Evolutionary conservation across 2,113 vertebrate genomes (phyloP), one percentile per base, ranked within the genome.

Genomic region (Tupaia chinensis): DNA sequence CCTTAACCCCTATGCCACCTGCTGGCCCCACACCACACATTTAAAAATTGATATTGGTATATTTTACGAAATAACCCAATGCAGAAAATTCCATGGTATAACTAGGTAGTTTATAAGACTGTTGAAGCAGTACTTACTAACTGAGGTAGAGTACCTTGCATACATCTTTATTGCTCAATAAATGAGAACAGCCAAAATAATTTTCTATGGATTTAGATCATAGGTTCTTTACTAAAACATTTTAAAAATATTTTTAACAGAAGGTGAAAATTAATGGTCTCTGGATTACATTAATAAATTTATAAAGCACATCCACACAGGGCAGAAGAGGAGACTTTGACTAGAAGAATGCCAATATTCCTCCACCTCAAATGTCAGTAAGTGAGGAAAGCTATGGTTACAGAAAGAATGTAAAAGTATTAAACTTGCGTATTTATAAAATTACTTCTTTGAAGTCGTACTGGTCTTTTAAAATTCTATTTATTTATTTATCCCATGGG

Each of bases 401-500:
- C 77, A 92, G 29, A 84, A 79, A 70, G 58, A 69, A 93, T 23
- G 12, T 83, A 74, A 90, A 5, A 7, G 15, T 61, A 87, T 2
- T 78, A 2, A 93, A 77, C 9, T 60, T 89, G 22, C 27, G 78
- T 81, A 87, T 65, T 66, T 81, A 68, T 79, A 32, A 96, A 93
- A 90, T 70, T 72, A 92, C 87, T 87, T 89, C 22, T 93, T 90
- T 81, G 63, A 93, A 85, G 44, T 94, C 44, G 44, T 44, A 44
- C 44, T 44, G 44, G 44, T 44, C 44, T 44, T 44, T 44, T 44
- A 44, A 44, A 44, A 44, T 44, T 44, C 44, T 44, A 44, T 44
- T 44, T 44, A 44, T 44, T 44, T 44, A 44, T 44, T 44, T 44
- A 44, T 44, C 44, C 44, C 44, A 44, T 44, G 44, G 44, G 44